Conservation (phyloP, 2,888 invertebrate species). For the Atethmia centrago region DNA sequence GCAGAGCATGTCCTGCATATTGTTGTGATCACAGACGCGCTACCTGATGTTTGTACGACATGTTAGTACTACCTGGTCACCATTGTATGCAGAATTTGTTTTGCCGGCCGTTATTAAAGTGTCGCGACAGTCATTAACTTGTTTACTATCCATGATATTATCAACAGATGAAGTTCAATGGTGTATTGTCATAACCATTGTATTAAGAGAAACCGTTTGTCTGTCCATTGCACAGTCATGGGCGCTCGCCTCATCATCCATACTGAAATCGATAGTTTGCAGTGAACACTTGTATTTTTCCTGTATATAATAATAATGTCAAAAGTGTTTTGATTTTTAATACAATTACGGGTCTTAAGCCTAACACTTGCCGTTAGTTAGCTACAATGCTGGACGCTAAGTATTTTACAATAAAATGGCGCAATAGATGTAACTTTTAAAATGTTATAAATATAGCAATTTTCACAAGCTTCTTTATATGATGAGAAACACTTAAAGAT, state of each 20-base stretch:
- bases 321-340: constrained; percentile 65
- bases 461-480: constrained; percentile 50
- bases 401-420: constrained; percentile 61
- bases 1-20: constrained; percentile 70
- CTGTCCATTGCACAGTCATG: constrained; percentile 49
- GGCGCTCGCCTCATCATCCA: constrained; percentile 47
- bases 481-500: constrained; percentile 35
- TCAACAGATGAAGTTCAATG: constrained; percentile 62
- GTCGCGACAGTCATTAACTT: constrained; percentile 69
- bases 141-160: constrained; percentile 68
- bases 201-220: constrained; percentile 60
- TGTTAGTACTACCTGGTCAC: constrained; percentile 11
- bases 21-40: constrained; percentile 46
- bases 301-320: constrained; percentile 62
- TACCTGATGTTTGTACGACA: constrained; percentile 33
- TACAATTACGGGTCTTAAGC: constrained; percentile 76
- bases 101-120: constrained; percentile 59
- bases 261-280: constrained; percentile 62
- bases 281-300: constrained; percentile 67
- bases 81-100: constrained; percentile 57
- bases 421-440: constrained; percentile 47
- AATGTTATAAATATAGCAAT: constrained; percentile 53
- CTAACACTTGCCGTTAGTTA: constrained; percentile 66
- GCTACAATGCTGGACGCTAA: constrained; percentile 59
- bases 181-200: constrained; percentile 65